Evolutionary conservation across 1,140 invertebrate genomes (phyloP), one percentile per base, ranked within the genome.

Genomic region (Leguminivora glycinivorella): DNA sequence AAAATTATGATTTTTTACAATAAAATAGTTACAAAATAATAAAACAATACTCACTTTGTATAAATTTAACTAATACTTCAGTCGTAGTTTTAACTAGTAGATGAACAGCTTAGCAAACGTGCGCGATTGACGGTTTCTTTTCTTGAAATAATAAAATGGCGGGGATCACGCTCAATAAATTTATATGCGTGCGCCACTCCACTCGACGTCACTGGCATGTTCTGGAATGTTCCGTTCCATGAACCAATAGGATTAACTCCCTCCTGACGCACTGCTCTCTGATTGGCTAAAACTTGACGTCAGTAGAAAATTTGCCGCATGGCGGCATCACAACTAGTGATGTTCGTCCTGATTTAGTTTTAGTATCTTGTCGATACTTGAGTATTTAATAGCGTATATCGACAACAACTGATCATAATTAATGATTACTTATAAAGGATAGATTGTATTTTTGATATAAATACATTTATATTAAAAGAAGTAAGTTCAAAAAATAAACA

Each of bases 121-220:
- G 89, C 85, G 87, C 87, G 87, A 89, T 86, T 87, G 84, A 82
- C 89, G 87, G 87, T 81, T 86, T 88, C 84, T 81, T 82, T 81
- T 82, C 76, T 82, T 77, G 81, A 86, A 89, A 83, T 91, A 89
- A 83, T 91, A 87, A 91, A 77, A 83, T 84, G 83, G 85, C 83
- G 80, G 31, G 68, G 60, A 67, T 56, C 67, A 69, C 70, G 38
- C 68, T 68, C 69, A 69, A 69, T 69, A 73, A 72, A 79, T 84
- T 81, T 86, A 89, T 87, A 85, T 78, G 71, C 76, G 72, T 52
- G 72, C 76, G 26, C 43, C 69, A 72, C 80, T 78, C 80, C 76
- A 78, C 67, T 69, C 71, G 81, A 83, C 85, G 84, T 87, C 84
- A 87, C 87, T 79, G 70, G 85, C 67, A 72, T 67, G 72, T 89